Evolutionary conservation across 2,113 vertebrate genomes (phyloP), one percentile per base, ranked within the genome.

Genomic region (Suricata suricatta): DNA sequence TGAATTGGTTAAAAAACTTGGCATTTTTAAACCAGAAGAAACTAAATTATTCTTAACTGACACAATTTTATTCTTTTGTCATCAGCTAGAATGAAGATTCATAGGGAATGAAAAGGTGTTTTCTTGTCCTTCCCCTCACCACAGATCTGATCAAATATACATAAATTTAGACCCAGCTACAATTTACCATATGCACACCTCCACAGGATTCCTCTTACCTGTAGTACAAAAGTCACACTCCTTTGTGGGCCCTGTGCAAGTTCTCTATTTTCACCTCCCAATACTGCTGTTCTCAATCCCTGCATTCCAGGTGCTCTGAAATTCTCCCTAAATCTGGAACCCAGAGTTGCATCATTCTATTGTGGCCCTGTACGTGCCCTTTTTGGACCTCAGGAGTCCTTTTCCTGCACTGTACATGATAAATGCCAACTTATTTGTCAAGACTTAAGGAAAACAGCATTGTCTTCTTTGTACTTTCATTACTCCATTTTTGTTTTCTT

Each of bases 21-120:
- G 9, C 17, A 63, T 41, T 88, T 72, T 86, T 83, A 79, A 87
- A 16, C 52, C 33, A 90, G 35, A 90, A 79, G 19, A 80, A 88
- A 93, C n/a, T 33, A 74, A 93, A 7, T 93, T 44, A 38, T 88
- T 77, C 84, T 95, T 92, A 69, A 77, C 50, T 69, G 72, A 38
- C 44, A 96, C 25, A 79, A 74, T 80, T 93, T 84, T 72, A 44
- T 83, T 84, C 66, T 79, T 91, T 79, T 90, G 15, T 93, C 60
- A 72, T 82, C 31, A 84, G 47, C 47, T 72, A 91, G 68, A 93
- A 80, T 47, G 54, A 50, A 64, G 60, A 66, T 82, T 96, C 87
- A 85, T 27, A 71, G 86, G 63, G 57, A 90, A 41, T 35, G 13
- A 60, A 88, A 80, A 81, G 35, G 25, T 33, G 12, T 60, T 63